Percentiles rank a stretch among this genome's conserved stretches.
Evolutionary conservation across 2,113 vertebrate genomes (phyloP).

Genomic region (Lonchura striata): DNA sequence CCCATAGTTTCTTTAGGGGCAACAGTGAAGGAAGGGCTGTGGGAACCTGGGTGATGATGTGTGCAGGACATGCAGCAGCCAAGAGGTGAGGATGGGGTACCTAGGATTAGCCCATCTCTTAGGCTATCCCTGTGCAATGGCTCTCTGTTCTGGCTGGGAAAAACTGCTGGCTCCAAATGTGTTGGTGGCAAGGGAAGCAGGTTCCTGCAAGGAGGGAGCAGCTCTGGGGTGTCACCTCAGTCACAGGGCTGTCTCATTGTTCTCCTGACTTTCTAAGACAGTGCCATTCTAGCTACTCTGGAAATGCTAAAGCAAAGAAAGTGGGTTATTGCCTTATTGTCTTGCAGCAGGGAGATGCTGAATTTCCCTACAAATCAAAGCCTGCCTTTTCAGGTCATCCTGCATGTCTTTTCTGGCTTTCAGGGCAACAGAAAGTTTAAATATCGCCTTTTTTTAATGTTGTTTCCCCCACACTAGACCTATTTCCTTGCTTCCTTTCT

Average conservation of each 20-base stretch:
- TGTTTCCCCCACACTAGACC: not conserved
- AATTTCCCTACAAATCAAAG: not conserved
- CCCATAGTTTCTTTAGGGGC: rapidly evolving
- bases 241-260: not conserved
- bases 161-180: not conserved
- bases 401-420: not conserved
- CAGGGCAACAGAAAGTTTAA: not conserved
- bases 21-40: not conserved
- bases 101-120: not conserved
- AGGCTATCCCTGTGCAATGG: rapidly evolving
- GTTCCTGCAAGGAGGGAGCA: not conserved
- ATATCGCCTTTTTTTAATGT: not conserved
- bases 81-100: not conserved
- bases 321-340: not conserved
- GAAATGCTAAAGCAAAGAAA: not conserved
- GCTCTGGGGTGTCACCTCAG: not conserved
- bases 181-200: rapidly evolving
- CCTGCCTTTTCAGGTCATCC: not conserved
- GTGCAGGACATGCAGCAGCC: not conserved
- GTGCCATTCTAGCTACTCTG: not conserved
- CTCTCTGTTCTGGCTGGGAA: not conserved
- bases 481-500: not conserved
- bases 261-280: not conserved
- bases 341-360: not conserved
- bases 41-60: not conserved